These are phyloP conservation scores for Drosophila algonquin DNA, from an alignment of 2,888 invertebrate species.

Conservation along the genomic window DNA sequence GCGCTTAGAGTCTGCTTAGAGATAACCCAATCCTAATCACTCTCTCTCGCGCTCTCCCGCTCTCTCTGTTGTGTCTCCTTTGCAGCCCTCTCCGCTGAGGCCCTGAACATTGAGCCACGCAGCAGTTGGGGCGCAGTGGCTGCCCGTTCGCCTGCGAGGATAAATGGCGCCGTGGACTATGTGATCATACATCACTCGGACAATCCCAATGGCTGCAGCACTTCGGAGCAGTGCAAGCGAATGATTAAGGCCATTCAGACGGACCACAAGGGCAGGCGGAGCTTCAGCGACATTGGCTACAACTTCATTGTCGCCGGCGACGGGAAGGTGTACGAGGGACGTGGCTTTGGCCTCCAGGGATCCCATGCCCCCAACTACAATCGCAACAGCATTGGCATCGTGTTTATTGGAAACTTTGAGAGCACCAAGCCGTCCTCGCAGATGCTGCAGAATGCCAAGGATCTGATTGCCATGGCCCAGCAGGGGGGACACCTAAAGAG, in stretches of 20 bases:
- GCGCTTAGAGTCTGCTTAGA: fast-evolving
- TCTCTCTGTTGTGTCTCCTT: neutral
- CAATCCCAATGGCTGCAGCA: slow-evolving; percentile 86
- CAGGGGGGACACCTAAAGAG: slow-evolving; percentile 85
- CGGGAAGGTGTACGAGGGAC: slow-evolving; percentile 88
- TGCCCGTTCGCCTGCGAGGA: slow-evolving; percentile 84
- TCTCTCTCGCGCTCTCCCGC: neutral
- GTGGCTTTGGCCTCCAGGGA: slow-evolving; percentile 88
- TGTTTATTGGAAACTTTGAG: slow-evolving; percentile 86
- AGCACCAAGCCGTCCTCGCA: slow-evolving; percentile 85
- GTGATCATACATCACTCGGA: slow-evolving; percentile 90
- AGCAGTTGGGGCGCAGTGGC: slow-evolving; percentile 86
- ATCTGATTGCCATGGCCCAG: slow-evolving; percentile 87
- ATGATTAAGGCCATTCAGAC: slow-evolving; percentile 88
- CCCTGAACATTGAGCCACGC: slow-evolving; percentile 78
- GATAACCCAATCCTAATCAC: slow-evolving; percentile 2
- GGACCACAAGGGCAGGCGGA: slow-evolving; percentile 86
- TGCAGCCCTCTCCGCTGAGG: slow-evolving; percentile 42
- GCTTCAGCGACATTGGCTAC: slow-evolving; percentile 89
- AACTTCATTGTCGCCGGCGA: slow-evolving; percentile 91
- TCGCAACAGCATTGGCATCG: slow-evolving; percentile 88
- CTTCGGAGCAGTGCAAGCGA: slow-evolving; percentile 85
- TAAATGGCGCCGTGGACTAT: slow-evolving; percentile 86
- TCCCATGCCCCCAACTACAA: slow-evolving; percentile 90
- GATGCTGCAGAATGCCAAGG: slow-evolving; percentile 86